A percentile compares a stretch with the other conserved stretches of the same genome.
phyloP scores from a whole-genome alignment of 2,888 invertebrate genomes.

The Trachelus iudaicus region DNA sequence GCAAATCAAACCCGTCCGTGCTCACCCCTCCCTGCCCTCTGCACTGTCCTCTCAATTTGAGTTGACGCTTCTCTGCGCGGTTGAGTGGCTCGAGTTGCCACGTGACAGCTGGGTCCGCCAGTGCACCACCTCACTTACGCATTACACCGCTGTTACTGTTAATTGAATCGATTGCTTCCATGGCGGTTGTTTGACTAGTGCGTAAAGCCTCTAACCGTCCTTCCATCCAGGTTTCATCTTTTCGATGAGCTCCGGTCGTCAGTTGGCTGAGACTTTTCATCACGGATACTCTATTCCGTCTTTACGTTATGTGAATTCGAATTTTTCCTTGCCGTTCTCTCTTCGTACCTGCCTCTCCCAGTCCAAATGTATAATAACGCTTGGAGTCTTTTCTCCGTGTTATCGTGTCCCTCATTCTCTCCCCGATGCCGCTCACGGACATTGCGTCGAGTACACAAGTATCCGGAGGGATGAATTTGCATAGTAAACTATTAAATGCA shows the following conservation, averaged over 20 bases:
- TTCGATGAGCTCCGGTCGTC: neutral
- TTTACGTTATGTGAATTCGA: neutral
- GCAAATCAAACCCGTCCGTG: conserved; percentile 60
- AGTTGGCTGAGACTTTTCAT: neutral
- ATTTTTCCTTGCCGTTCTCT: neutral
- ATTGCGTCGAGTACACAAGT: neutral
- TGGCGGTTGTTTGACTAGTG: conserved; percentile 25
- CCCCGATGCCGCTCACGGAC: neutral
- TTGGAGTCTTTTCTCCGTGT: neutral
- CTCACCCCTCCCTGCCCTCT: conserved; percentile 4
- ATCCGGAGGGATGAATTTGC: neutral
- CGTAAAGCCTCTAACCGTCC: neutral
- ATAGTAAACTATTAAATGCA: conserved; percentile 1
- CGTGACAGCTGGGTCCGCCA: conserved; percentile 51
- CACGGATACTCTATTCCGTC: neutral
- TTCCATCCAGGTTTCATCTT: neutral
- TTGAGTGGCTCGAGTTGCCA: conserved; percentile 39
- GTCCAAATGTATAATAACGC: neutral
- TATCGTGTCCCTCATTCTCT: neutral
- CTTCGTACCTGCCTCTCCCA: neutral
- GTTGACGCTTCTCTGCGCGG: conserved; percentile 44
- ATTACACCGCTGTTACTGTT: conserved; percentile 53
- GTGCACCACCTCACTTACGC: conserved; percentile 44
- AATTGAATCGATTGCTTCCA: conserved; percentile 58
- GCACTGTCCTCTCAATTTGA: conserved; percentile 44